Evolutionary conservation across 2,113 vertebrate genomes (phyloP), one percentile per base, ranked within the genome.

Genomic region (human): DNA sequence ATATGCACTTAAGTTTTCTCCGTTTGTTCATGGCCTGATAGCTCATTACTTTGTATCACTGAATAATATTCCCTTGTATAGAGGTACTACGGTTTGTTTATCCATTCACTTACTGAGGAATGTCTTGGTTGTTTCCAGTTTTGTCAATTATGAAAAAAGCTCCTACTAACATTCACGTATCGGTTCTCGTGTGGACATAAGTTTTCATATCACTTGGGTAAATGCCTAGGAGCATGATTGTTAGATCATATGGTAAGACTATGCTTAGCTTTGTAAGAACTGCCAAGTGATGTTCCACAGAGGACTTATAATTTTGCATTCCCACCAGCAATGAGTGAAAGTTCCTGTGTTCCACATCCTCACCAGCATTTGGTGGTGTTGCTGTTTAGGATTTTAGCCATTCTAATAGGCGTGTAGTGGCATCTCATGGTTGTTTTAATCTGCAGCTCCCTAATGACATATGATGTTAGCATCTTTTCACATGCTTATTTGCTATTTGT

Each of bases 201-300:
- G 14, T 88, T 91, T 84, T 75, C 55, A 61, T 17, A n/a, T 93
- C 78, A 48, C 70, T 80, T 96, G 86, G 25, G 40, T 61, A 93
- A 92, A 81, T 64, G 83, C 11, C 75, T 73, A 7, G 68, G 40
- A 55, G n/a, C 68, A 70, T 11, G 6, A 48, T 30, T 43, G 20
- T 61, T 55, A 48, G 43, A 40, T 91, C 20, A 22, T 20, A 27
- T n/a, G 22, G 10, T 83, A 72, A 66, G 75, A 68, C 52, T 73
- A 16, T 68, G 17, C 16, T 70, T 85, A 55, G 50, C 35, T 75
- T 61, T 48, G 4, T 45, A 72, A 90, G 35, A 80, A 27, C 40
- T 32, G 16, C 57, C 79, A 61, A 89, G 59, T 80, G 80, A 22
- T 48, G 32, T 79, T 61, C 20, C 27, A n/a, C 23, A n/a, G 30